phyloP scores from a whole-genome alignment of 2,113 vertebrate genomes.

The Rhabdomys dilectus region DNA sequence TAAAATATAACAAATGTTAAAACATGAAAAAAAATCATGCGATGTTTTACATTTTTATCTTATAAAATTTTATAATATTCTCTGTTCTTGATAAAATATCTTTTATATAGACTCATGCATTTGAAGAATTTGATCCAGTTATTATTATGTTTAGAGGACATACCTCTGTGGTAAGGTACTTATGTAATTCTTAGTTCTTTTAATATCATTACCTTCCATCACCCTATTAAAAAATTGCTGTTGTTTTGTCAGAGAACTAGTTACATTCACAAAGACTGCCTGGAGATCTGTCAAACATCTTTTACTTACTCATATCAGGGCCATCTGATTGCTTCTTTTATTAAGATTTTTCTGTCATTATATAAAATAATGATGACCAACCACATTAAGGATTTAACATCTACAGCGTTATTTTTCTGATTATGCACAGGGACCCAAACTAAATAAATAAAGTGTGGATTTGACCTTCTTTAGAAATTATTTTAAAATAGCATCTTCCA shows the following conservation, averaged over 20 bases:
- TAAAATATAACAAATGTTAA: neutral
- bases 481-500: slow-evolving; percentile 12
- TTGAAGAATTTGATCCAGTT: neutral
- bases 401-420: neutral
- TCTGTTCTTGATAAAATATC: neutral
- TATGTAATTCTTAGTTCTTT: neutral
- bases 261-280: neutral
- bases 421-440: neutral
- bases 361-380: slow-evolving; percentile 6
- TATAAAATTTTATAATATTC: neutral
- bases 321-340: neutral
- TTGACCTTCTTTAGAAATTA: neutral
- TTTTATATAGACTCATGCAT: neutral
- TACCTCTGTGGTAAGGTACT: neutral
- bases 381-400: neutral
- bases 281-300: neutral
- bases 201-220: neutral
- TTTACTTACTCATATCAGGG: neutral
- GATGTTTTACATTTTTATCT: neutral
- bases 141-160: neutral
- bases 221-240: neutral
- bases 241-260: neutral
- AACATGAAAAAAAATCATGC: neutral
- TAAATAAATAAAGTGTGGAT: neutral
- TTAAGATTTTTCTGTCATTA: neutral